Conservation (phyloP, 2,113 vertebrate species). For the Poecile atricapillus region DNA sequence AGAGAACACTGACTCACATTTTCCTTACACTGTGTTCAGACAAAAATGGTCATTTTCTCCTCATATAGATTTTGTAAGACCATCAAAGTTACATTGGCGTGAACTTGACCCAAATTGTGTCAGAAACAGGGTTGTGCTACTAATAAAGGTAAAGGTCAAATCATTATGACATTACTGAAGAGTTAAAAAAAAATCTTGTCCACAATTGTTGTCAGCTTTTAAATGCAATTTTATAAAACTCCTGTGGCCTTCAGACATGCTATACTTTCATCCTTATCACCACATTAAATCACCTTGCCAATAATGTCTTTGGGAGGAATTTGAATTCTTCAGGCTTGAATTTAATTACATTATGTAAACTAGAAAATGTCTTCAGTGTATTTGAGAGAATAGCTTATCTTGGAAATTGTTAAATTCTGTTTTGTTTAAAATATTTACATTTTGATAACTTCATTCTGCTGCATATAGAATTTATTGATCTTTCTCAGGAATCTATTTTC, state of each 20-base stretch:
- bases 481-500: conserved; percentile 43
- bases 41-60: neutral
- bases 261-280: conserved; percentile 50
- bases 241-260: conserved; percentile 24
- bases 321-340: conserved; percentile 70
- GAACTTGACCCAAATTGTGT: neutral
- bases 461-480: conserved; percentile 56
- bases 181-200: neutral
- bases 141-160: neutral
- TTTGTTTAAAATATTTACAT: conserved; percentile 75
- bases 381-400: conserved; percentile 50
- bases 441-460: conserved; percentile 66
- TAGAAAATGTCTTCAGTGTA: conserved; percentile 59
- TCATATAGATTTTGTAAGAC: neutral
- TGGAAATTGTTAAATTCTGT: conserved; percentile 47
- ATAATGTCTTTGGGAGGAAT: conserved; percentile 64
- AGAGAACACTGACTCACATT: neutral
- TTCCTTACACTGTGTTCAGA: neutral
- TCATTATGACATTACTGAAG: neutral
- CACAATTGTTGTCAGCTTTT: conserved; percentile 55
- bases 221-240: conserved; percentile 50
- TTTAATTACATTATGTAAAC: conserved; percentile 79
- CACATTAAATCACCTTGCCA: conserved; percentile 63
- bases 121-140: neutral
- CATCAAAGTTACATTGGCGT: neutral